Evolutionary conservation across 2,113 vertebrate species (phyloP).

Genomic region (Mastomys coucha): DNA sequence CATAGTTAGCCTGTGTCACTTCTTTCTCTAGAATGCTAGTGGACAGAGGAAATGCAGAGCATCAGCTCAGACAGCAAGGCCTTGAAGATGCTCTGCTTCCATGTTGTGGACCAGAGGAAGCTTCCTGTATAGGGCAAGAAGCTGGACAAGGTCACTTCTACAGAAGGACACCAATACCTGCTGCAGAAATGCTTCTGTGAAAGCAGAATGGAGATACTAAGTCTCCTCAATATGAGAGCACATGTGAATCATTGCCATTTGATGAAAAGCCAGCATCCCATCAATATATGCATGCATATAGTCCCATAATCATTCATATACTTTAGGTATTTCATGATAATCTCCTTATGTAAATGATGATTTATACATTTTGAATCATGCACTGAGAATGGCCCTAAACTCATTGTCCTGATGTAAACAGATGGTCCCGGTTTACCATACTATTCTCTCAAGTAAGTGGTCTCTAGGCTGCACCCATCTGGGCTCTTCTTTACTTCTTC

Average conservation of each 20-base stretch:
- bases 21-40: background rate
- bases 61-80: accelerated
- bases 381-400: background rate
- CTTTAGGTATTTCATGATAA: background rate
- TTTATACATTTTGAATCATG: background rate
- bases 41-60: background rate
- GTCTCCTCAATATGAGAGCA: background rate
- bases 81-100: no score
- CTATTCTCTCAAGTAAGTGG: background rate
- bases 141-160: background rate
- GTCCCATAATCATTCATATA: background rate
- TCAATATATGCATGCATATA: background rate
- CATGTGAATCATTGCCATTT: background rate
- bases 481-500: background rate
- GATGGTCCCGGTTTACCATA: background rate
- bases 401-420: background rate
- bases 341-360: background rate
- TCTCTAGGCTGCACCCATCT: no score
- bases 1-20: background rate
- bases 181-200: background rate
- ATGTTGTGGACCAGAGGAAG: background rate
- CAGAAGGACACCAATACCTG: background rate
- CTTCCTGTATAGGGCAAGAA: background rate
- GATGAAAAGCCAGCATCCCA: background rate
- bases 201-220: background rate